Conservation (phyloP, 2,113 vertebrate genomes). For the Lethenteron reissneri region DNA sequence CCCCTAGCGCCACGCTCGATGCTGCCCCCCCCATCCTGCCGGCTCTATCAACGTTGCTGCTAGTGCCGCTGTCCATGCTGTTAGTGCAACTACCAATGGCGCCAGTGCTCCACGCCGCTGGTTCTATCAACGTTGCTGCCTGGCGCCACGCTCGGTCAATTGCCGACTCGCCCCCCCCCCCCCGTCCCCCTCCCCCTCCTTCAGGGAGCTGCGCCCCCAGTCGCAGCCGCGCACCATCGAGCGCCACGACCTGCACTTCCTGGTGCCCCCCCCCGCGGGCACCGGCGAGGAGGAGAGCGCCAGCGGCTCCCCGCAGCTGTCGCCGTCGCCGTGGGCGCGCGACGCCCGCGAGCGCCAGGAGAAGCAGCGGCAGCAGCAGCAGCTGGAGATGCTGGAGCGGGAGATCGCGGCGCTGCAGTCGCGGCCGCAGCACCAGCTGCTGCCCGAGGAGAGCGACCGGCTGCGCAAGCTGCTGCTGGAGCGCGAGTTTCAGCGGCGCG, state of each 20-base stretch:
- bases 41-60: conserved; percentile 9
- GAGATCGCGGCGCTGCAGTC: conserved; percentile 87
- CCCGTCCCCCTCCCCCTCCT: conserved; percentile 23
- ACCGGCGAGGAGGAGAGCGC: conserved; percentile 77
- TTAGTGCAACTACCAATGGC: too few relatives aligned
- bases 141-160: not conserved
- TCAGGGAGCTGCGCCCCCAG: conserved; percentile 74
- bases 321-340: conserved; percentile 87
- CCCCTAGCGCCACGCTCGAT: conserved; percentile 24
- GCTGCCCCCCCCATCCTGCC: conserved; percentile 19
- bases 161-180: conserved; percentile 15
- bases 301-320: conserved; percentile 61
- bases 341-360: conserved; percentile 89
- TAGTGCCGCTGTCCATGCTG: conserved; percentile 12
- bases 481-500: conserved; percentile 94
- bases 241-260: conserved; percentile 71
- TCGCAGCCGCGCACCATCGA: conserved; percentile 93
- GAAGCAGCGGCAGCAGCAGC: conserved; percentile 91
- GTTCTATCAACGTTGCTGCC: too few relatives aligned
- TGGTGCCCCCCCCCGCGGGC: conserved; percentile 16
- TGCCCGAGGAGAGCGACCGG: conserved; percentile 68
- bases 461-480: conserved; percentile 89
- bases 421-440: conserved; percentile 43
- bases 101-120: too few relatives aligned
- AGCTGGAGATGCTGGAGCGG: conserved; percentile 76